phyloP scores from a whole-genome alignment of 2,113 vertebrate species.

The Rhombomys opimus region DNA sequence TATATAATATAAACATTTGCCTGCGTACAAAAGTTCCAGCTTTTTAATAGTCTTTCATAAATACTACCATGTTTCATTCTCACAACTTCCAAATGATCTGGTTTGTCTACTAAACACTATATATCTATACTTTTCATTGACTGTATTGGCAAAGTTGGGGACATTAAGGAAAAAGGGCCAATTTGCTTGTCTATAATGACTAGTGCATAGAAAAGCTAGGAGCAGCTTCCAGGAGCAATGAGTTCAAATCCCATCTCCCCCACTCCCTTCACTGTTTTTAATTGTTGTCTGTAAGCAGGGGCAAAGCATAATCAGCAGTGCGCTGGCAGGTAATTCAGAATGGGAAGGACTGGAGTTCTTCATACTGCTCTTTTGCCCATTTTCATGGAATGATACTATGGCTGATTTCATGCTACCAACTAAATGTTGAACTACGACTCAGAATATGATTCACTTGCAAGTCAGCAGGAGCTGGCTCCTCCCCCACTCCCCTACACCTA shows the following conservation, averaged over 20 bases:
- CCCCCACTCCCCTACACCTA: too few species aligned
- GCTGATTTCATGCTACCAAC: not conserved
- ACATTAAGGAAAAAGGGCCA: not conserved
- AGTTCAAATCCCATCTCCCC: not conserved
- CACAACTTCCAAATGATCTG: not conserved
- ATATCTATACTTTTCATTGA: not conserved
- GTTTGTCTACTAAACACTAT: not conserved
- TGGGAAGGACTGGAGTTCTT: rapidly evolving
- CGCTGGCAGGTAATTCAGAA: not conserved
- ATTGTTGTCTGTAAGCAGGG: not conserved
- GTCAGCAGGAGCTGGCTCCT: not conserved
- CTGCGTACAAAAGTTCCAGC: not conserved
- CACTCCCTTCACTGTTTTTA: not conserved
- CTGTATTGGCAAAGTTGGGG: not conserved
- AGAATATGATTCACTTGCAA: not conserved
- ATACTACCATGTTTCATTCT: not conserved
- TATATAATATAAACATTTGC: slow-evolving; percentile 2
- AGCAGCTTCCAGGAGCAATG: not conserved
- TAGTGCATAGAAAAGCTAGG: not conserved
- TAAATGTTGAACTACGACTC: not conserved
- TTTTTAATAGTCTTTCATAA: slow-evolving; percentile 39
- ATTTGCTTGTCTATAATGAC: not conserved
- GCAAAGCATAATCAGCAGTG: not conserved
- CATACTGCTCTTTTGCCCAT: not conserved
- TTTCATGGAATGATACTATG: not conserved